Percentiles rank a stretch among this genome's conserved stretches.
phyloP scores from a whole-genome alignment of 2,797 vertebrate genomes.

The Gymnodraco acuticeps region DNA sequence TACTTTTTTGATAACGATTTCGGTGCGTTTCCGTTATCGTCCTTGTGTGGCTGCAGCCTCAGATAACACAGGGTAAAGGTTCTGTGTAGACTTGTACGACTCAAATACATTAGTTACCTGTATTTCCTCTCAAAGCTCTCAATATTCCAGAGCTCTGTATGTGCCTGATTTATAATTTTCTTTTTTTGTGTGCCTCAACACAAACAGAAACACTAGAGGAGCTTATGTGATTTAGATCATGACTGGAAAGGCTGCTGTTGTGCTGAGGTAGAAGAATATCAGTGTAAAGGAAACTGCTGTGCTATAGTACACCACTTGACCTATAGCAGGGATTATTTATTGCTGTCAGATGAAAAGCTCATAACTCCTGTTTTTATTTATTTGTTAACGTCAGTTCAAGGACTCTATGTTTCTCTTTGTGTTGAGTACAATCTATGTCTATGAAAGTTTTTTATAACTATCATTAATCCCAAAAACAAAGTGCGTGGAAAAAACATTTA shows the following conservation, averaged over 20 bases:
- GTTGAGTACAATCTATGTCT: constrained; percentile 14
- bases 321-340: constrained; percentile 71
- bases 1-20: too few relatives aligned
- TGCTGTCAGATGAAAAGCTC: constrained; percentile 65
- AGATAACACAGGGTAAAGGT: not conserved
- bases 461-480: constrained; percentile 21
- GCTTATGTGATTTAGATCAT: constrained; percentile 69
- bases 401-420: constrained; percentile 38
- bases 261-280: constrained; percentile 75
- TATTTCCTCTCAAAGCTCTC: constrained; percentile 37
- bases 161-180: constrained; percentile 17
- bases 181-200: constrained; percentile 38
- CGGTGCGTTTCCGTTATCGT: too few relatives aligned
- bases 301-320: constrained; percentile 59
- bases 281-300: constrained; percentile 64
- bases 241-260: constrained; percentile 50
- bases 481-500: not conserved
- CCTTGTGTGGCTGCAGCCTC: constrained; percentile 3
- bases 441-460: constrained; percentile 3
- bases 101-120: constrained; percentile 41
- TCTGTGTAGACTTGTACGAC: constrained; percentile 26
- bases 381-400: constrained; percentile 58
- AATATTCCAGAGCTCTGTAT: constrained; percentile 37
- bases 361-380: constrained; percentile 63
- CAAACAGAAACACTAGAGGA: constrained; percentile 42